These are phyloP conservation scores for Pomatorhinus ruficollis DNA, from an alignment of 2,113 vertebrate genomes.

Conservation along the genomic window DNA sequence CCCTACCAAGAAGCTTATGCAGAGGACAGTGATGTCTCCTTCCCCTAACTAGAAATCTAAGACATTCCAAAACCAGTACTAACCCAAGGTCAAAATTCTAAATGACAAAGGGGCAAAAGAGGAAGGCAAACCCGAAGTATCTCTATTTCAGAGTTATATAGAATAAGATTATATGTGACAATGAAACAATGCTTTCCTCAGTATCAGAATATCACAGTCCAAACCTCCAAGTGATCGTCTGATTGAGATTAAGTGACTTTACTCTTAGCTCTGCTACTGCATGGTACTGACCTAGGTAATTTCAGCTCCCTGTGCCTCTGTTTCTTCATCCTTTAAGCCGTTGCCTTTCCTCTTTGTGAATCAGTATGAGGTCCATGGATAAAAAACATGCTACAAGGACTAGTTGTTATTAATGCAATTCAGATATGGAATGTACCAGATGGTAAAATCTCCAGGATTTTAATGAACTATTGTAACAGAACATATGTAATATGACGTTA, in stretches of 20 bases:
- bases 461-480: conserved; percentile 71
- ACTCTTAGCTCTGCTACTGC: not conserved
- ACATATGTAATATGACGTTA: conserved; percentile 71
- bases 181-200: not conserved
- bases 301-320: not conserved
- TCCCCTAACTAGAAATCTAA: not conserved
- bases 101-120: not conserved
- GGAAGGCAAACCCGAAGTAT: not conserved
- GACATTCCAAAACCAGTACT: not conserved
- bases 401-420: conserved; percentile 63
- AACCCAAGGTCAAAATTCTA: not conserved
- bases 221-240: not conserved
- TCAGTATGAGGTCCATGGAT: conserved; percentile 35
- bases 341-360: conserved; percentile 25
- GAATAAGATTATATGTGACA: not conserved
- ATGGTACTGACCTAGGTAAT: not conserved
- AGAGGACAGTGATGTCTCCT: not conserved
- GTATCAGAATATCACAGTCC: not conserved
- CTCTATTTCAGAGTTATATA: not conserved
- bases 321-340: not conserved
- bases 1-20: not conserved
- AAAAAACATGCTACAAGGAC: conserved; percentile 43
- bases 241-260: not conserved
- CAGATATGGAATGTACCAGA: conserved; percentile 61
- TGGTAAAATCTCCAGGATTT: conserved; percentile 67